A percentile compares a stretch with the other conserved stretches of the same genome.
These are phyloP conservation scores for Desmophyllum pertusum DNA, from an alignment of 92 coral and sea anemone species.

Conservation along the genomic window DNA sequence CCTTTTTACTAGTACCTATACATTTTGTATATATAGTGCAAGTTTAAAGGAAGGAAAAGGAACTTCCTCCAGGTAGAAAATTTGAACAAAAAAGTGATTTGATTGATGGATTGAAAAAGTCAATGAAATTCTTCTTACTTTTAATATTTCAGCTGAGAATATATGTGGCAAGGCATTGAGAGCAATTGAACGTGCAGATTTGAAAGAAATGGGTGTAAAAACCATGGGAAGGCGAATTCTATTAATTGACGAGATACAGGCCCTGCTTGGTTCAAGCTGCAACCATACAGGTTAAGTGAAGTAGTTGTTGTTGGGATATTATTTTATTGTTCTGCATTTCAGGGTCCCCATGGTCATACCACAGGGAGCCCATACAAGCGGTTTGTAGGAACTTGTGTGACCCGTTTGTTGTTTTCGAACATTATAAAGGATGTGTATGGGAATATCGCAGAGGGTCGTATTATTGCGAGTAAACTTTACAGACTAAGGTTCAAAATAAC, in stretches of 20 bases:
- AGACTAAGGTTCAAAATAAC: too few relatives aligned
- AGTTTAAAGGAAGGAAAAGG: not conserved
- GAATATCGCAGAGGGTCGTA: too few relatives aligned
- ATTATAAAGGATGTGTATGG: too few relatives aligned
- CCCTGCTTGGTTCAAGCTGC: not conserved
- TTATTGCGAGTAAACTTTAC: too few relatives aligned
- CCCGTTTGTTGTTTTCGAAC: too few relatives aligned
- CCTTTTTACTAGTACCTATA: not conserved
- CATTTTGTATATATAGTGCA: not conserved
- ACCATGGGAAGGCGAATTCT: constrained; percentile 20
- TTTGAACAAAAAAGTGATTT: not conserved
- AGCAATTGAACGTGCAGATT: constrained; percentile 4
- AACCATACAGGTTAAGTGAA: constrained; percentile 20
- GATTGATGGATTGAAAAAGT: not conserved
- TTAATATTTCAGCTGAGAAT: constrained; percentile 10
- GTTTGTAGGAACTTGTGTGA: too few relatives aligned
- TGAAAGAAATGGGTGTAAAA: constrained; percentile 21
- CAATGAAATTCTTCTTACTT: not conserved
- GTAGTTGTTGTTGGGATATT: not conserved
- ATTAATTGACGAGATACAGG: constrained; percentile 4
- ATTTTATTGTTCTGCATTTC: too few relatives aligned
- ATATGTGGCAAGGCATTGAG: constrained; percentile 18
- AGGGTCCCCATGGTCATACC: too few relatives aligned
- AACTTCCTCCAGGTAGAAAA: not conserved
- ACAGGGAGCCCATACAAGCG: too few relatives aligned